Conservation (phyloP, 2,888 invertebrate genomes). For the Hydroisotoma schaefferi region DNA sequence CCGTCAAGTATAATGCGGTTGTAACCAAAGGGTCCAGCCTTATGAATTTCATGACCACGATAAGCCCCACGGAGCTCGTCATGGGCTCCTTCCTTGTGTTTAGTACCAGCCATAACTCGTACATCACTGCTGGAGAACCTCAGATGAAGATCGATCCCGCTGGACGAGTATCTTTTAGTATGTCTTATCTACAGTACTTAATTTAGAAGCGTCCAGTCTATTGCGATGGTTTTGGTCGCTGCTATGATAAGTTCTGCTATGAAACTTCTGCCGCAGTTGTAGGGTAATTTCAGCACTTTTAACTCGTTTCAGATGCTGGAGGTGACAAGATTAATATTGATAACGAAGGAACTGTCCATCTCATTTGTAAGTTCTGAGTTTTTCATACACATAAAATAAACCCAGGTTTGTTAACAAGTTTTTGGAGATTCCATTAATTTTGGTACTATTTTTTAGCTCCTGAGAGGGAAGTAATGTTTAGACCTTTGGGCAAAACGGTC, state of each 20-base stretch:
- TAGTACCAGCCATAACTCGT: constrained; percentile 40
- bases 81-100: constrained; percentile 34
- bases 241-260: too few species aligned
- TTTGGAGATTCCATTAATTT: too few species aligned
- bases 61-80: constrained; percentile 6
- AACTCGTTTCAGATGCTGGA: constrained; percentile 26
- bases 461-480: not conserved
- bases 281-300: too few species aligned
- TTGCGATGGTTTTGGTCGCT: not conserved
- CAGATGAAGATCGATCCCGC: constrained; percentile 32
- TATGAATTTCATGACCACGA: constrained; percentile 25
- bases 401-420: too few species aligned
- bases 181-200: not conserved
- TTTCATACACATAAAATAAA: too few species aligned
- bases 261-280: too few species aligned
- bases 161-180: constrained; percentile 38
- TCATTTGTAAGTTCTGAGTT: constrained; percentile 30
- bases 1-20: constrained; percentile 37
- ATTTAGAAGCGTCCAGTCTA: not conserved
- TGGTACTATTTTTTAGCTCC: not conserved
- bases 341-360: constrained; percentile 35
- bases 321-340: constrained; percentile 31
- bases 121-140: constrained; percentile 38
- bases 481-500: constrained; percentile 26
- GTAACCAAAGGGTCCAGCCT: constrained; percentile 42